Evolutionary conservation across 2,797 vertebrate species (phyloP), one percentile per base, ranked within the genome.

Genomic region (Hemitrygon akajei): DNA sequence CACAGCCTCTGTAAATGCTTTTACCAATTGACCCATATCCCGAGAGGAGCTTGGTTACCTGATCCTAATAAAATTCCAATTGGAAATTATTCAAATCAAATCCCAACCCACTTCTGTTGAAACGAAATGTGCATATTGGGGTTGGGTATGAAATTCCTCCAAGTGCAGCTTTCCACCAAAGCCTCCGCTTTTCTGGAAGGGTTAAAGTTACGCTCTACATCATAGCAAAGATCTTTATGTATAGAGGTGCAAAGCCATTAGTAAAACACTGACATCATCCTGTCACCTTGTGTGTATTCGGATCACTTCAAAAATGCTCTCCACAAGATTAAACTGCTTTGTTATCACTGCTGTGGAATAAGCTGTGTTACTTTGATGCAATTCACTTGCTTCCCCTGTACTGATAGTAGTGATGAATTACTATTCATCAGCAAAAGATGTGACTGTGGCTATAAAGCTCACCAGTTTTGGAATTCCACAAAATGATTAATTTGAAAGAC

Each of bases 251-350:
- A 60, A 12, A 58, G 82, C 47, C 0, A 84, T 60, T 86, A 60
- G 56, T 86, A 86, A 86, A 58, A 86, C 56, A n/a, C 27, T 86
- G 82, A 60, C 82, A 86, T 58, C 82, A 56, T 86, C 47, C 56
- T 86, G 27, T 86, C 56, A 86, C 56, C 56, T 16, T 60, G 82
- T 86, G 82, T 56, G 27, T 60, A 56, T 30, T 84, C 22, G 12
- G 56, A 60, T 58, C 47, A n/a, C 47, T 84, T 84, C 82, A 84
- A 84, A 84, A 84, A 84, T 84, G 82, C 25, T 84, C 82, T 84
- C 25, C 3, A 14, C 82, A 84, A 84, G 82, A 84, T 84, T 84
- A 84, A 84, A 84, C 82, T 60, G 56, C 56, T 84, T 58, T 84
- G 82, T 84, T 84, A 84, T 27, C 82, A 84, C 25, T 58, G 82